phyloP scores from a whole-genome alignment of 2,797 vertebrate species.

The Cheirogaleus major region DNA sequence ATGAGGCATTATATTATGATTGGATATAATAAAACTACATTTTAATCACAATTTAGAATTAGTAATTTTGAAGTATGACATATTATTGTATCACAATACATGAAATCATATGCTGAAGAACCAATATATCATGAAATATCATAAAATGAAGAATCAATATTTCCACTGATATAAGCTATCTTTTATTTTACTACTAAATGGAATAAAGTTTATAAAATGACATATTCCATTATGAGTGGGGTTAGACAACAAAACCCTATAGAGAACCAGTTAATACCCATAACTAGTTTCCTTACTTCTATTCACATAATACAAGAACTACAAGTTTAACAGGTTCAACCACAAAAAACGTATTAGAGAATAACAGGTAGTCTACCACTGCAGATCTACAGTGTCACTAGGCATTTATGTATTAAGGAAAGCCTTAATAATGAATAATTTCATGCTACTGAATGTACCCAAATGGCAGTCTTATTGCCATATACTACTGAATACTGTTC shows the following conservation, averaged over 20 bases:
- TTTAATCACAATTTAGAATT: conserved; percentile 31
- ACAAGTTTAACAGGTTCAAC: conserved; percentile 65
- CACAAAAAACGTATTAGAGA: conserved; percentile 55
- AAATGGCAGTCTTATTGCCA: background rate
- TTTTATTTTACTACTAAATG: conserved; percentile 34
- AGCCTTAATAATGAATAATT: conserved; percentile 50
- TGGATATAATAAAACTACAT: conserved; percentile 25
- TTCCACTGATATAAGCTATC: background rate
- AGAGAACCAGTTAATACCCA: conserved; percentile 57
- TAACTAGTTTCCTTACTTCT: conserved; percentile 71
- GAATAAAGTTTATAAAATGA: conserved; percentile 59
- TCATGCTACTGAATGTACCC: background rate
- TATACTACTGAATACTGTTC: background rate
- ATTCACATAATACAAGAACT: conserved; percentile 65
- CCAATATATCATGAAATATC: background rate
- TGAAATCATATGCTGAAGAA: background rate
- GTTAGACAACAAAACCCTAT: conserved; percentile 51
- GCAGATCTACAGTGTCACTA: conserved; percentile 23
- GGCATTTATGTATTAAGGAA: conserved; percentile 42
- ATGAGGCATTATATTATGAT: background rate
- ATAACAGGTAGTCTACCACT: background rate
- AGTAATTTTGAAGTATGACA: conserved; percentile 16
- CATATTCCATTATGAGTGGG: conserved; percentile 37
- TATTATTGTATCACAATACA: background rate
- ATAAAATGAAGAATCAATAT: conserved; percentile 54